These are phyloP conservation scores for Platichthys stellatus DNA, from an alignment of 2,113 vertebrate genomes.

Conservation along the genomic window DNA sequence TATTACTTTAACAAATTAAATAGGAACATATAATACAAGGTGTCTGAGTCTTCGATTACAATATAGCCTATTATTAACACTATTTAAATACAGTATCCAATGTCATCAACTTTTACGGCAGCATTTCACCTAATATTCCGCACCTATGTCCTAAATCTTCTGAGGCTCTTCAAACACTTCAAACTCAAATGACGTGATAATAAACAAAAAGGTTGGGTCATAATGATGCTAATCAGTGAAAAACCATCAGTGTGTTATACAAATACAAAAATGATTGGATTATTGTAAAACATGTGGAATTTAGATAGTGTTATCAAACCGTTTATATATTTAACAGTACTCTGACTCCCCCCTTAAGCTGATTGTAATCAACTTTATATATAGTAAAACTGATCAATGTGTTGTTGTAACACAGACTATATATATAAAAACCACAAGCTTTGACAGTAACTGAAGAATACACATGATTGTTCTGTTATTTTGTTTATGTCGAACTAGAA, in stretches of 20 bases:
- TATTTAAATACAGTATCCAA: conserved; percentile 85
- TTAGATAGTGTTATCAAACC: conserved; percentile 3
- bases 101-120: conserved; percentile 61
- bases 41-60: conserved; percentile 78
- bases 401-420: background rate
- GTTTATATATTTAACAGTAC: background rate
- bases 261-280: conserved; percentile 6
- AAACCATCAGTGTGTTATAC: conserved; percentile 46
- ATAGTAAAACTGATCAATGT: background rate
- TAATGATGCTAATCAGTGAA: conserved; percentile 15
- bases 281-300: conserved; percentile 4
- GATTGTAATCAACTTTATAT: background rate
- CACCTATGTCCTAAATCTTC: conserved; percentile 35
- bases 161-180: conserved; percentile 38
- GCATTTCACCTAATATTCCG: conserved; percentile 58
- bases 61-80: conserved; percentile 85
- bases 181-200: conserved; percentile 22
- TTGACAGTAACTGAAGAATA: background rate
- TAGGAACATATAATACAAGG: conserved; percentile 84
- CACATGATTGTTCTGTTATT: background rate
- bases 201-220: background rate
- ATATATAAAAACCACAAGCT: background rate
- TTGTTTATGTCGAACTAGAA: background rate
- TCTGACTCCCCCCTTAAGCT: background rate
- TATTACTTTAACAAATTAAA: conserved; percentile 86